Evolutionary conservation across 2,113 vertebrate species (phyloP), one percentile per base, ranked within the genome.

Genomic region (Tachycineta bicolor): DNA sequence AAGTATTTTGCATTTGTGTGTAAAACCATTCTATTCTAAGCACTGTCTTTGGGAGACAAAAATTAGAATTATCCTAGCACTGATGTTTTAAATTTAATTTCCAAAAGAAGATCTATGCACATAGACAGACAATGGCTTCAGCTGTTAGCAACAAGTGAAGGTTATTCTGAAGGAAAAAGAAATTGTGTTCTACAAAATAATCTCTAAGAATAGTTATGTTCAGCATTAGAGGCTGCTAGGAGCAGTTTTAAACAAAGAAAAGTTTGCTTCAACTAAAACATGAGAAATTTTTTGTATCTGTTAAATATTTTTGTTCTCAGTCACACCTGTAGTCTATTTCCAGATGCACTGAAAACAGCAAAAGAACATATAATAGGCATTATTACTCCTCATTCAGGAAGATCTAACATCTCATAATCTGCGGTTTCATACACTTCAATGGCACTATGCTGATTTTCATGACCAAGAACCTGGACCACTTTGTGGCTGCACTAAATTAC

Each of bases 41-140:
- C 8, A 9, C n/a, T 89, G 67, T 62, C 41, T 96, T 68, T 95
- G 62, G 56, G 58, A 91, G 15, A 37, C 33, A 92, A 96, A 95
- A 95, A 28, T 73, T 52, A 87, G 46, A 82, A 44, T 71, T 93
- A 29, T 75, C 25, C 63, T 69, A 26, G 47, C 52, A 76, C 1
- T 37, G 68, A 59, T 43, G 62, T 49, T 92, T 95, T 89, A 68
- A 78, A 75, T 49, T 15, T 90, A 43, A 52, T 56, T 68, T 87
- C 25, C 24, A 29, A 34, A 79, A n/a, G 8, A 69, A 82, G 29
- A 70, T 41, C 20, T 53, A 31, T 21, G 11, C 33, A 75, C 33
- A 10, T 53, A 69, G 52, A 49, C 12, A 34, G 59, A 39, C 9
- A 83, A 75, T 47, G 44, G 78, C 10, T 71, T 71, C 79, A 80